Percentiles rank a stretch among this genome's conserved stretches.
phyloP scores from a whole-genome alignment of 2,797 vertebrate genomes.

The Platyrinchus mystaceus region DNA sequence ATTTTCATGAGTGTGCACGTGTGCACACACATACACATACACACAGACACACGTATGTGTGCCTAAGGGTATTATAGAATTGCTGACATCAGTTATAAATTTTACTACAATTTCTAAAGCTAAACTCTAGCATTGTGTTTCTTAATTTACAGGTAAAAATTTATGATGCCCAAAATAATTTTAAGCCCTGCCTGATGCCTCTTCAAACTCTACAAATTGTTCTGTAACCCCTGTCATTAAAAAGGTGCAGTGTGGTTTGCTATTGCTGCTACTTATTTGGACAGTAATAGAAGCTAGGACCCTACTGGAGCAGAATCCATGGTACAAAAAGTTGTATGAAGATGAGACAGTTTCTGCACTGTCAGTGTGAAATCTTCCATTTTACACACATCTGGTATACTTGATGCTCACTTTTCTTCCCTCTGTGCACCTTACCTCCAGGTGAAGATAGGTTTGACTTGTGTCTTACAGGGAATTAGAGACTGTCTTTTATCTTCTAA shows the following conservation, averaged over 20 bases:
- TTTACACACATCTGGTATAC: not conserved
- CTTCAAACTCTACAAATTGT: not conserved
- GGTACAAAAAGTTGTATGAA: not conserved
- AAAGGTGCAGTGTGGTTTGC: not conserved
- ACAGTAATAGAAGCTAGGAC: not conserved
- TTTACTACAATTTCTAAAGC: not conserved
- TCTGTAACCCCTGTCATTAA: not conserved
- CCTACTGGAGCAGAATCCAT: not conserved
- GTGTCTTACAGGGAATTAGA: not conserved
- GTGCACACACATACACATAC: not conserved
- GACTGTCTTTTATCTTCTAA: not conserved
- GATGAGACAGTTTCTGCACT: not conserved
- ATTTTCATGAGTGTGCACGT: not conserved
- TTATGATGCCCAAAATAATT: not conserved
- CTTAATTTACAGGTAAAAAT: not conserved
- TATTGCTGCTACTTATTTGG: not conserved
- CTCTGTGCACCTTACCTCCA: not conserved
- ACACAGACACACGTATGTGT: not conserved
- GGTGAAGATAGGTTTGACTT: not conserved
- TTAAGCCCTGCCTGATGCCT: not conserved
- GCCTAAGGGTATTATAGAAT: not conserved
- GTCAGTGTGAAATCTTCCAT: not conserved
- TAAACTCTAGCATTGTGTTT: not conserved
- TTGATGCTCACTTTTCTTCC: not conserved
- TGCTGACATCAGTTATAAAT: not conserved